Evolutionary conservation across 2,888 invertebrate species (phyloP), one percentile per base, ranked within the genome.

Genomic region (Pycnomerus fuliginosus): DNA sequence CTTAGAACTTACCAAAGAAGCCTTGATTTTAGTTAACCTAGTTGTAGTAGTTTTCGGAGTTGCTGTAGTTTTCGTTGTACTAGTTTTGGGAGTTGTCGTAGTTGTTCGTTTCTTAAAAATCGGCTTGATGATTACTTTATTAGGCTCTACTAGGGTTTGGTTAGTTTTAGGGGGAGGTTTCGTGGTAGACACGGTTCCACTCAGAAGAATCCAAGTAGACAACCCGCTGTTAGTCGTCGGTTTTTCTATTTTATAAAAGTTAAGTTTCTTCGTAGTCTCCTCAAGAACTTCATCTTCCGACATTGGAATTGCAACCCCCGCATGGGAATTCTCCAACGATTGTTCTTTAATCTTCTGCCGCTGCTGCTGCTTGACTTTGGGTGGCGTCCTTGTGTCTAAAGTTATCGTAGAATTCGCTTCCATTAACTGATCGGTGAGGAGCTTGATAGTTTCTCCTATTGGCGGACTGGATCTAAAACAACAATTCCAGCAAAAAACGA

Each of bases 181-280:
- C 7, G 62, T 56, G 2, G 57, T 31, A n/a, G n/a, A n/a, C n/a
- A n/a, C n/a, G 24, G 74, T 75, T 4, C 78, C 77, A 58, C 84
- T 86, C 11, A 88, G 66, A 11, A 87, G 73, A 46, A 87, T 82
- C 88, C 87, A 88, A 1, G 88, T 87, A 1, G 87, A 87, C 47
- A 87, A 76, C 1, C 85, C 85, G 37, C 78, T 14, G 34, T 42
- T 47, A 76, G 86, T 41, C 76, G 81, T 40, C 74, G 71, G 61
- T 57, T 66, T 60, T 54, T 65, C 68, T 12, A 69, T 41, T 62
- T 71, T 73, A 36, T 70, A 69, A 49, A 68, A 69, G 41, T 61
- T 63, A 33, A 68, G 29, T 53, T 67, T 69, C 32, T 69, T 70
- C 8, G 65, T 67, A 0, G 61, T 55, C 22, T 56, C 62, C 34